phyloP scores from a whole-genome alignment of 2,113 vertebrate species.

The Chinchilla lanigera region DNA sequence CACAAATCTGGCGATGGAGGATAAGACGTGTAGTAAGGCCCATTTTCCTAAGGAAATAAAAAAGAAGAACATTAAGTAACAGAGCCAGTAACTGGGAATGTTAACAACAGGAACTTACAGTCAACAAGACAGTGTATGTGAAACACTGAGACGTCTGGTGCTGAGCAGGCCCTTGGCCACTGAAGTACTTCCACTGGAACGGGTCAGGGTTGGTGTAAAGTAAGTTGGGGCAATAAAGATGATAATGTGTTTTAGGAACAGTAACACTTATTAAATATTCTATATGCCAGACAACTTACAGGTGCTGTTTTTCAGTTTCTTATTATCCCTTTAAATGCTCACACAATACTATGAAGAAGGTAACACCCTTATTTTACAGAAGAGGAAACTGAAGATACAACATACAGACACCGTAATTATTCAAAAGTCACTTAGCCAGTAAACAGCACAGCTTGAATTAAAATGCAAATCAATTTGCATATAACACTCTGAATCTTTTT shows the following conservation, averaged over 20 bases:
- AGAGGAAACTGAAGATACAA: neutral
- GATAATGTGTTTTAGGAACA: neutral
- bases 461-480: neutral
- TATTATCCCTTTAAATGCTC: neutral
- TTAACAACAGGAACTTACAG: neutral
- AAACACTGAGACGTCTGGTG: neutral
- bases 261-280: neutral
- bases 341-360: neutral
- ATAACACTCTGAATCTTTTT: neutral
- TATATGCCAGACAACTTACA: neutral
- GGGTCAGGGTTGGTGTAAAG: neutral
- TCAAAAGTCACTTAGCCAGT: neutral
- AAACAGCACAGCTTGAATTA: neutral
- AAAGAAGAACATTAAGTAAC: neutral
- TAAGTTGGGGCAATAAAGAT: neutral
- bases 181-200: neutral
- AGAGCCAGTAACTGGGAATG: neutral
- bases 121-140: neutral
- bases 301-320: neutral
- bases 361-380: neutral
- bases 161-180: neutral
- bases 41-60: constrained; percentile 86
- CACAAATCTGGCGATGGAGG: constrained; percentile 89
- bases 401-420: neutral
- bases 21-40: constrained; percentile 87